These are phyloP conservation scores for Percopsis transmontana DNA, from an alignment of 2,113 vertebrate species.

Conservation along the genomic window DNA sequence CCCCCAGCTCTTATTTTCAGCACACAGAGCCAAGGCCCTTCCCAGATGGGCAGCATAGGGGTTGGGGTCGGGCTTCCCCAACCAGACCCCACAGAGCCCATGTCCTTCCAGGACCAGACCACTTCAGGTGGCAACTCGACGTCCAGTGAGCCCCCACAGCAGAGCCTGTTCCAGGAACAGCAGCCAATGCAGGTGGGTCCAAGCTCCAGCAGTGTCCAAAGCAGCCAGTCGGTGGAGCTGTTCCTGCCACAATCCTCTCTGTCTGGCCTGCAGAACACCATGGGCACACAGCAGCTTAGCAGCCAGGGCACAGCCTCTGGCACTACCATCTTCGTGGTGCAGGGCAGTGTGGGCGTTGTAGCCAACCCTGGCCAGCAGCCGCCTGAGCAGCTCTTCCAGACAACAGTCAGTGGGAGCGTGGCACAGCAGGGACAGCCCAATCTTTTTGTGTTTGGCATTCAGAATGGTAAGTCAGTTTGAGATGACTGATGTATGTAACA, in stretches of 20 bases:
- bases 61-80: slow-evolving; percentile 81
- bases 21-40: slow-evolving; percentile 69
- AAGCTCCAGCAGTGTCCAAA: slow-evolving; percentile 77
- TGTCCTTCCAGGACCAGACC: slow-evolving; percentile 94
- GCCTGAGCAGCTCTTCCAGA: slow-evolving; percentile 86
- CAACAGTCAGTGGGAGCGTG: slow-evolving; percentile 81
- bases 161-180: slow-evolving; percentile 89
- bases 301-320: slow-evolving; percentile 75
- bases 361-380: slow-evolving; percentile 82
- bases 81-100: slow-evolving; percentile 87
- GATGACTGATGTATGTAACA: no score
- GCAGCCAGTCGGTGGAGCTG: slow-evolving; percentile 86
- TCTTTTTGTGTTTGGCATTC: slow-evolving; percentile 96
- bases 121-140: slow-evolving; percentile 78
- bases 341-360: slow-evolving; percentile 84
- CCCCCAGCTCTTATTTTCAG: slow-evolving; percentile 81
- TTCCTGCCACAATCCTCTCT: slow-evolving; percentile 92
- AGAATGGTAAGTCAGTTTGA: slow-evolving; percentile 85
- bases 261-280: slow-evolving; percentile 86
- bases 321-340: slow-evolving; percentile 86
- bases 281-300: slow-evolving; percentile 87
- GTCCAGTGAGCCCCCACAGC: slow-evolving; percentile 79
- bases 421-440: slow-evolving; percentile 86
- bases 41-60: slow-evolving; percentile 66
- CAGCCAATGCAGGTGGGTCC: slow-evolving; percentile 94